A percentile compares a stretch with the other conserved stretches of the same genome.
These are phyloP conservation scores for Drosophila rhopaloa DNA, from an alignment of 1,140 invertebrate species.

Conservation along the genomic window DNA sequence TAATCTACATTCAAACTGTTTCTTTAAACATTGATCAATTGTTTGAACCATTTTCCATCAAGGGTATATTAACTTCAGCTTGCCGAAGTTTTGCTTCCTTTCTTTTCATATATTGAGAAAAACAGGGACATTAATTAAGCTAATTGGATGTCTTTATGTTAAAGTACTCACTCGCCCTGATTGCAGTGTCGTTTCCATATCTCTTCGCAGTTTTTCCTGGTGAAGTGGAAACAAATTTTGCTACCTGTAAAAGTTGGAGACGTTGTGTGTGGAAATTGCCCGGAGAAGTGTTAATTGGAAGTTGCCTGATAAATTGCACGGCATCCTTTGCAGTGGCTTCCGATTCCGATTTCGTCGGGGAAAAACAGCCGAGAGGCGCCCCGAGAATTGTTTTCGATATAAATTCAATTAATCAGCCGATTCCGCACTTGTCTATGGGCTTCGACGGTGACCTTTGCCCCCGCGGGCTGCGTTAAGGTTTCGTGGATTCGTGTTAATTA, in stretches of 20 bases:
- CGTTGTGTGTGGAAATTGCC: conserved; percentile 20
- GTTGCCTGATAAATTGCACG: conserved; percentile 39
- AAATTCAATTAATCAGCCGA: conserved; percentile 67
- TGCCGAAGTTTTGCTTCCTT: background rate
- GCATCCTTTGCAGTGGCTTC: conserved; percentile 30
- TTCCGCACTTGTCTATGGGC: conserved; percentile 28
- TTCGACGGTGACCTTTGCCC: conserved; percentile 49
- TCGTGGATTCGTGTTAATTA: conserved; percentile 41
- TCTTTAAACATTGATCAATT: no score
- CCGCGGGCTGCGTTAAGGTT: conserved; percentile 50
- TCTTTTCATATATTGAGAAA: background rate
- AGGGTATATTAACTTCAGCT: no score
- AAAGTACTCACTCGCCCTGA: conserved; percentile 13
- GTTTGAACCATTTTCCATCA: no score
- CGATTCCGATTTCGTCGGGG: conserved; percentile 5
- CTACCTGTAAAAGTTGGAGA: background rate
- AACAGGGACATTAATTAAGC: conserved; percentile 36
- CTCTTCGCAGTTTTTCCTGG: background rate
- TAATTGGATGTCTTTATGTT: conserved; percentile 24
- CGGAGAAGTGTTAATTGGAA: conserved; percentile 61
- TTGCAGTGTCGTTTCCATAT: conserved; percentile 16
- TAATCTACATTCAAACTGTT: no score
- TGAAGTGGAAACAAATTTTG: background rate
- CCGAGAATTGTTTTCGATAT: conserved; percentile 41
- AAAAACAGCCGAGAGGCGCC: conserved; percentile 23